phyloP scores from a whole-genome alignment of 2,113 vertebrate genomes.

The Physeter macrocephalus region DNA sequence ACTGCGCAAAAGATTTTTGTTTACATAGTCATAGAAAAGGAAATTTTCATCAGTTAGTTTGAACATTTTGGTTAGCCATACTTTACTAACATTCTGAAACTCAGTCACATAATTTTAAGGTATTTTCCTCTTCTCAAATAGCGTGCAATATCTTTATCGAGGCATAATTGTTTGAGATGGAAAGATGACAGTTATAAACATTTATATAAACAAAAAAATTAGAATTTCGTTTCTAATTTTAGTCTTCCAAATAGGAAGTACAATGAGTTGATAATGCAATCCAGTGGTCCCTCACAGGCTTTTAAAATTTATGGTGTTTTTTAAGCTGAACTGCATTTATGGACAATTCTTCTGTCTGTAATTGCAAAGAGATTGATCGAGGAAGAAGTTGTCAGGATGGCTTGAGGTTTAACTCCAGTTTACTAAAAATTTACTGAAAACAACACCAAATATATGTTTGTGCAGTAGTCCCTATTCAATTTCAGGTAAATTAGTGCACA shows the following conservation, averaged over 20 bases:
- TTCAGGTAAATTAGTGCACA: background rate
- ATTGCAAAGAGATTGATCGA: background rate
- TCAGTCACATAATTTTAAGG: background rate
- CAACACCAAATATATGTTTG: background rate
- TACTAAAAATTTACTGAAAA: background rate
- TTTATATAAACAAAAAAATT: background rate
- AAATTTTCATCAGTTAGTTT: background rate
- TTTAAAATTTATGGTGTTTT: background rate
- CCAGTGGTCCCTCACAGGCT: background rate
- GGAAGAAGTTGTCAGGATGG: background rate
- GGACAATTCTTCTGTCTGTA: background rate
- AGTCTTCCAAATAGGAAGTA: background rate
- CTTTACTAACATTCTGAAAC: background rate
- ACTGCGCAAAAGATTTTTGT: background rate
- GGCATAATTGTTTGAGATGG: background rate
- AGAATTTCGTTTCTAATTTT: background rate
- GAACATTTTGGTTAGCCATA: slow-evolving; percentile 6
- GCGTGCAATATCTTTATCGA: background rate
- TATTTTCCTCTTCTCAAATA: background rate
- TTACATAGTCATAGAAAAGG: slow-evolving; percentile 29
- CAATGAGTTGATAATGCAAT: background rate
- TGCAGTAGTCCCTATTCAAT: background rate
- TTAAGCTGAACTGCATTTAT: background rate
- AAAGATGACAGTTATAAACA: background rate
- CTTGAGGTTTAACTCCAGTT: background rate